phyloP scores from a whole-genome alignment of 2,888 invertebrate species.

The Acanthacorydalis orientalis region DNA sequence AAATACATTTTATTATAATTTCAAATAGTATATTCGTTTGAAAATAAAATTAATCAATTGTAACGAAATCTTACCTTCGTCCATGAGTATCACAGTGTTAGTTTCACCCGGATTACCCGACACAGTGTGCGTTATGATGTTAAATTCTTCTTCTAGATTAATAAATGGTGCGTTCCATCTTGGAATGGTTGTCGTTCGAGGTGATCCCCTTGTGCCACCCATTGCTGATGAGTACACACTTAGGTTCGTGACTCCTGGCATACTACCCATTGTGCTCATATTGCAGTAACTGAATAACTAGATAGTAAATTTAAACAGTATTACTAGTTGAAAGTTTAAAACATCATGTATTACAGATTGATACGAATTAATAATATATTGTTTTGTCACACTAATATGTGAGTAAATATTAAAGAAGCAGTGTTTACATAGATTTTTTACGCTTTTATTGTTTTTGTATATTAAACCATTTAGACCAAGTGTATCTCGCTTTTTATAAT shows the following conservation, averaged over 20 bases:
- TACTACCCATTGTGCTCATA: slow-evolving; percentile 59
- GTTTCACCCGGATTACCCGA: slow-evolving; percentile 40
- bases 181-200: slow-evolving; percentile 35
- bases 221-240: slow-evolving; percentile 64
- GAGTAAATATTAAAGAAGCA: too few relatives aligned
- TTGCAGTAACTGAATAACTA: slow-evolving; percentile 89
- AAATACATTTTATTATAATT: too few relatives aligned
- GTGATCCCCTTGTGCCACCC: slow-evolving; percentile 53
- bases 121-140: slow-evolving; percentile 68
- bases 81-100: slow-evolving; percentile 58
- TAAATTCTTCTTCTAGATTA: slow-evolving; percentile 85
- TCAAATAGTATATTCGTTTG: not conserved
- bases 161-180: slow-evolving; percentile 86
- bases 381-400: too few relatives aligned
- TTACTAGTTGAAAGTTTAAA: not conserved
- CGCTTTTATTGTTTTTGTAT: too few relatives aligned
- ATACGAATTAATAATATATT: too few relatives aligned
- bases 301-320: slow-evolving; percentile 11
- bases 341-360: too few relatives aligned
- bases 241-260: slow-evolving; percentile 75
- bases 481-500: too few relatives aligned
- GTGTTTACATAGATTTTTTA: too few relatives aligned
- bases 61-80: slow-evolving; percentile 43
- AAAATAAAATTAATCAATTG: not conserved
- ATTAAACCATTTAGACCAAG: too few relatives aligned